Percentiles rank a stretch among this genome's conserved stretches.
These are phyloP conservation scores for Semaprochilodus insignis DNA, from an alignment of 2,797 vertebrate species.

Conservation along the genomic window DNA sequence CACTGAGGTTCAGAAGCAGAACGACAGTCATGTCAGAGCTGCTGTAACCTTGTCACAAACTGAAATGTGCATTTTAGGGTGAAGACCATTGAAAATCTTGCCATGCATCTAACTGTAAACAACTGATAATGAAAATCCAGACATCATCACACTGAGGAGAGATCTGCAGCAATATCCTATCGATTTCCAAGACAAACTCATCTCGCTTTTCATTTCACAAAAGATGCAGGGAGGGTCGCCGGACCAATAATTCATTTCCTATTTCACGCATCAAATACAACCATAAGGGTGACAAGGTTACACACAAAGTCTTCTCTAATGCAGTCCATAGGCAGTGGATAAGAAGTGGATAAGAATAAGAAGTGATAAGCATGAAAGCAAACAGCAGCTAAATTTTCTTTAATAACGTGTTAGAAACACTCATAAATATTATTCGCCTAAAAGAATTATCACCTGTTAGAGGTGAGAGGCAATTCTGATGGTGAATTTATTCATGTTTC, in stretches of 20 bases:
- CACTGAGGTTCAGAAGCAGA: not conserved
- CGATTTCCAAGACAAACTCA: slow-evolving; percentile 21
- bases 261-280: not conserved
- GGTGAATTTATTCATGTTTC: not conserved
- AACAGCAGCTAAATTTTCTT: not conserved
- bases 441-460: not conserved
- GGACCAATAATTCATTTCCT: slow-evolving; percentile 8
- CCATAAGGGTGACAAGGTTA: not conserved
- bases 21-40: not conserved
- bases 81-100: not conserved
- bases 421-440: not conserved
- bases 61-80: not conserved
- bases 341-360: not conserved
- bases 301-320: not conserved
- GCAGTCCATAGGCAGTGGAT: not conserved
- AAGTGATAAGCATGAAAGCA: not conserved
- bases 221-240: not conserved
- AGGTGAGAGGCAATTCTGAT: not conserved
- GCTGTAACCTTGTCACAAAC: not conserved
- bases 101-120: slow-evolving; percentile 1
- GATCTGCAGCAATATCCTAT: not conserved
- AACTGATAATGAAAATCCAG: slow-evolving; percentile 24
- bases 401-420: not conserved
- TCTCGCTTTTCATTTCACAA: slow-evolving; percentile 10
- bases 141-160: slow-evolving; percentile 12